Conservation (phyloP, 2,888 invertebrate species). For the Drosophila paramelanica region DNA sequence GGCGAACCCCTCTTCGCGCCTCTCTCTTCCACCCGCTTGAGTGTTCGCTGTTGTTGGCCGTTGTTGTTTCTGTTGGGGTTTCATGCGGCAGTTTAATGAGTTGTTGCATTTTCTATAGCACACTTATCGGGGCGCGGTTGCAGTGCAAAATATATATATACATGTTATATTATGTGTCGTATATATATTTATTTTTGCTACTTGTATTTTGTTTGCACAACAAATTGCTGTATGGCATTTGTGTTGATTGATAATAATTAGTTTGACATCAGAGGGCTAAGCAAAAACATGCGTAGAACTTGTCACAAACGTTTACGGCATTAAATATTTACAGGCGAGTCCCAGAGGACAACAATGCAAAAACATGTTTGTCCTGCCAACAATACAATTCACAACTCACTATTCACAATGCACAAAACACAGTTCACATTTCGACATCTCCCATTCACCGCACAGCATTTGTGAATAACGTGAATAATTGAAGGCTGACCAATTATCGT, state of each 20-base stretch:
- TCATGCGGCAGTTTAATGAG: slow-evolving; percentile 63
- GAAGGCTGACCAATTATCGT: slow-evolving; percentile 58
- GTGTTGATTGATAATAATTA: slow-evolving; percentile 62
- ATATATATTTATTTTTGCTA: neutral
- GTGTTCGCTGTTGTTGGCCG: neutral
- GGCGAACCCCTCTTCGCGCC: neutral
- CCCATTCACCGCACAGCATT: slow-evolving; percentile 38
- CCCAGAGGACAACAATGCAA: slow-evolving; percentile 35
- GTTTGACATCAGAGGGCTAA: slow-evolving; percentile 24
- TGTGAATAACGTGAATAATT: slow-evolving; percentile 66
- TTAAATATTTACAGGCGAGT: slow-evolving; percentile 35
- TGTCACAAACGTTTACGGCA: slow-evolving; percentile 31
- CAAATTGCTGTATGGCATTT: slow-evolving; percentile 25
- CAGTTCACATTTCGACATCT: slow-evolving; percentile 17
- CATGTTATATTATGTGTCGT: neutral
- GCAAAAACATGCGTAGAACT: slow-evolving; percentile 15
- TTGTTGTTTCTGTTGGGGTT: neutral
- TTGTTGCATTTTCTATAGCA: slow-evolving; percentile 51
- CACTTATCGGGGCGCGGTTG: slow-evolving; percentile 32
- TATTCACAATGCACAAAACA: slow-evolving; percentile 2
- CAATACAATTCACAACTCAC: slow-evolving; percentile 27
- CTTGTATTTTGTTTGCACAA: slow-evolving; percentile 15
- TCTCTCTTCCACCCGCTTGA: neutral
- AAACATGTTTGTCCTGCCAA: slow-evolving; percentile 3
- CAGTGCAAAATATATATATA: neutral